A percentile compares a stretch with the other conserved stretches of the same genome.
Evolutionary conservation across 1,140 invertebrate genomes (phyloP).

Genomic region (Pseudomyrmex cubaensis): DNA sequence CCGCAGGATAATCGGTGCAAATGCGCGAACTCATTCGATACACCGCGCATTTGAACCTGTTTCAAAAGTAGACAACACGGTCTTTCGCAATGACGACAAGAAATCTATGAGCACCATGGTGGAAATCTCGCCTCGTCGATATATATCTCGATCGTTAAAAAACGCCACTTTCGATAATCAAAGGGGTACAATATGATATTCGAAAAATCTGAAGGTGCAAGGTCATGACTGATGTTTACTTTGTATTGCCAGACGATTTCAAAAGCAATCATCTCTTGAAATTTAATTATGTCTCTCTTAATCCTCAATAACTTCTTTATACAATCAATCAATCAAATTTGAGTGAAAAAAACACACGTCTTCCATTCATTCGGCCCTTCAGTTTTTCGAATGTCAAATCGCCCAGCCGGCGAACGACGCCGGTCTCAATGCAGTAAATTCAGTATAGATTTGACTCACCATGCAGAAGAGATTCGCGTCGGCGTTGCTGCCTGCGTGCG

Average conservation of each 20-base stretch:
- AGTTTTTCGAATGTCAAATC: not conserved
- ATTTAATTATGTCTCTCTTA: no score
- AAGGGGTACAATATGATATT: not conserved
- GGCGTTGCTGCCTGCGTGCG: constrained; percentile 64
- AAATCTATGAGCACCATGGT: no score
- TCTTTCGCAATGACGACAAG: not conserved
- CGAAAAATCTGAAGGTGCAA: not conserved
- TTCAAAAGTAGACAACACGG: not conserved
- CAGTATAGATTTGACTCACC: constrained; percentile 65
- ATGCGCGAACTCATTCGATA: not conserved
- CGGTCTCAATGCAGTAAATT: constrained; percentile 5
- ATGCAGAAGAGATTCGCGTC: constrained; percentile 76
- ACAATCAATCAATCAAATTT: not conserved
- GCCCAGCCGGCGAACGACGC: not conserved
- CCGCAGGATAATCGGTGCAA: not conserved
- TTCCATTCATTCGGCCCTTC: constrained; percentile 1
- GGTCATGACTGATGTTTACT: not conserved
- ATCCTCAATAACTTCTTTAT: no score
- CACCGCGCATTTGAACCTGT: constrained; percentile 1
- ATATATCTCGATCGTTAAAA: not conserved
- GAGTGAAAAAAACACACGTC: not conserved
- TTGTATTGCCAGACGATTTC: not conserved
- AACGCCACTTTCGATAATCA: constrained; percentile 16
- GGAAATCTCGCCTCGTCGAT: constrained; percentile 1
- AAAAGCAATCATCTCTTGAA: no score